Evolutionary conservation across 2,797 vertebrate genomes (phyloP), one percentile per base, ranked within the genome.

Genomic region (Discoglossus pictus): DNA sequence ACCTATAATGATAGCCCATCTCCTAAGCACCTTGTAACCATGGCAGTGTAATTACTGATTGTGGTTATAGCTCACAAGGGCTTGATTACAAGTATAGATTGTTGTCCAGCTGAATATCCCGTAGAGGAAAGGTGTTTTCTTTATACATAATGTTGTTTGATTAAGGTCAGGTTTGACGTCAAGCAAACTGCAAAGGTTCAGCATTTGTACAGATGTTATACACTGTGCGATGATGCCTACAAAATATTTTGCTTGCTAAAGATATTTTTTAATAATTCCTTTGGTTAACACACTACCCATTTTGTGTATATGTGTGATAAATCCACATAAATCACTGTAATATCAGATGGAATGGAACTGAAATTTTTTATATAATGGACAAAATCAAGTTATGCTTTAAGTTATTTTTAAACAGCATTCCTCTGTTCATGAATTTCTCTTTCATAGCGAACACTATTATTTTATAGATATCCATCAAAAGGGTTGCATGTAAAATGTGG

Each of bases 31-130:
- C 24, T 42, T 48, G 52, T 44, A 27, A 47, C 40, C 27, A 38
- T 65, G 27, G 40, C 27, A 51, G 23, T 31, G n/a, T 53, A 62
- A 62, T 62, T 62, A 40, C 8, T 8, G 60, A 27, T 27, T 25
- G 34, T 39, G 21, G 13, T 7, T 51, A 24, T 11, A 21, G 12
- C 3, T 12, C 50, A 44, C 8, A 35, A 46, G 16, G 25, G 17
- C 15, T 35, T 65, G 50, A 54, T 54, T 65, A 44, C 13, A 64
- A 64, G 9, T 65, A 44, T 44, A 34, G 36, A 65, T 43, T 65
- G 34, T 48, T 58, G 63, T 27, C 34, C 43, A 48, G 39, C 3
- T 31, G 18, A 65, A 35, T 23, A 15, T 55, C 12, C 36, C 35
- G 23, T 12, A 36, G 51, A 17, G 16, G n/a, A 15, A 15, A 46